Percentiles rank a stretch among this genome's conserved stretches.
Evolutionary conservation across 2,113 vertebrate genomes (phyloP).

Genomic region (Pterocles gutturalis): DNA sequence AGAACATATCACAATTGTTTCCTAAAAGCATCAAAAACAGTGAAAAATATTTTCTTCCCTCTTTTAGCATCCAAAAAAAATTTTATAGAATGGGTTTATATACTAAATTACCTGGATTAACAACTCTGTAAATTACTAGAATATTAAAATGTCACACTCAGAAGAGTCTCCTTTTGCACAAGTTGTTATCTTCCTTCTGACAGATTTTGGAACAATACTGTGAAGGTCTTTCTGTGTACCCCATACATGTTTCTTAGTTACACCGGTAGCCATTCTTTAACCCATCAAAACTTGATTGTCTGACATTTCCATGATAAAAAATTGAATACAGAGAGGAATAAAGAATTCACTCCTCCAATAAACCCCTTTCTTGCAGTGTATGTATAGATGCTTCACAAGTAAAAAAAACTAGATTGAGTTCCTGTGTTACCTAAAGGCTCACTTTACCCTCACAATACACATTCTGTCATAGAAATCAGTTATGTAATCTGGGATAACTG

Average conservation of each 20-base stretch:
- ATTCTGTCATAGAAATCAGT: neutral
- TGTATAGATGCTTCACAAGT: neutral
- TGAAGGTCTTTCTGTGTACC: no score
- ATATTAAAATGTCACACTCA: neutral
- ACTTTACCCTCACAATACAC: neutral
- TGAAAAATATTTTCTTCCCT: neutral
- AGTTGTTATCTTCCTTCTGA: neutral
- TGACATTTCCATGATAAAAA: neutral
- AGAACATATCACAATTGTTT: neutral
- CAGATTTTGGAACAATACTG: neutral
- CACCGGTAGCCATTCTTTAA: neutral
- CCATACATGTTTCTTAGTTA: neutral
- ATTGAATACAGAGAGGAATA: neutral
- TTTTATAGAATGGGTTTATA: neutral
- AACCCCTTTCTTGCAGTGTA: neutral
- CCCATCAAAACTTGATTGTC: neutral
- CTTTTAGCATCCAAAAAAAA: neutral
- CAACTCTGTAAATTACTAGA: neutral
- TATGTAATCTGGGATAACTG: neutral
- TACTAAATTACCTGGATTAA: neutral
- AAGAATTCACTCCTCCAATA: neutral
- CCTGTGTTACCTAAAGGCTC: neutral
- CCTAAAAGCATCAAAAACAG: neutral
- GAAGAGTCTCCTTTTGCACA: neutral
- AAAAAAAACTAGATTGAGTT: neutral